Evolutionary conservation across 2,888 invertebrate genomes (phyloP), one percentile per base, ranked within the genome.

Genomic region (Brachyptera putata): DNA sequence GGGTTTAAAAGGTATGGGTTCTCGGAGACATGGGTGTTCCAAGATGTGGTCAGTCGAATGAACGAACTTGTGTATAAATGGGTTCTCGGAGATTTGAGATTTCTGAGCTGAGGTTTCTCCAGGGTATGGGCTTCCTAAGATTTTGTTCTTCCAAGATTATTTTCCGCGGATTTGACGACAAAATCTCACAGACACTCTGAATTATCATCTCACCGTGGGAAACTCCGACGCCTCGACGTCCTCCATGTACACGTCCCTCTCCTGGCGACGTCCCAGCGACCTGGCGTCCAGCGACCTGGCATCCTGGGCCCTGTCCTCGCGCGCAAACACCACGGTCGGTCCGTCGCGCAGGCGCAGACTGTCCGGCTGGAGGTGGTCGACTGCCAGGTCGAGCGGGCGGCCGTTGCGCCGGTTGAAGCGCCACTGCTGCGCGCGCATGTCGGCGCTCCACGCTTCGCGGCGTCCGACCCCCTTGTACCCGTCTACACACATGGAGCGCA

Each of bases 381-480:
- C 25, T n/a, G 50, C 16, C 34, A 26, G 43, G 2, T 62, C 60
- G 41, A 50, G 39, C 21, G 55, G 50, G 4, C 56, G 59, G 9
- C 58, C 77, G 67, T 83, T 83, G 67, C 84, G 80, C 66, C 85
- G 83, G 74, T 87, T 86, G 72, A 87, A 87, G 70, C 85, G 85
- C 87, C 87, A 87, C 9, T 56, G 61, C 9, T 85, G 84, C 22
- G 71, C 68, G 18, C 70, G 69, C 58, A 83, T 84, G 73, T 89
- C 89, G 39, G 90, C 90, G 70, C 90, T 90, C 91, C 91, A 92
- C 26, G 91, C 91, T 79, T 91, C 91, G 71, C 87, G 83, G 72
- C 85, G 79, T 70, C 39, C 57, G 18, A n/a, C n/a, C n/a, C n/a
- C 25, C 49, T 3, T 16, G 30, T 50, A 30, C 25, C 21, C 46